Evolutionary conservation across 1,140 invertebrate genomes (phyloP).

Genomic region (Euura lappo): DNA sequence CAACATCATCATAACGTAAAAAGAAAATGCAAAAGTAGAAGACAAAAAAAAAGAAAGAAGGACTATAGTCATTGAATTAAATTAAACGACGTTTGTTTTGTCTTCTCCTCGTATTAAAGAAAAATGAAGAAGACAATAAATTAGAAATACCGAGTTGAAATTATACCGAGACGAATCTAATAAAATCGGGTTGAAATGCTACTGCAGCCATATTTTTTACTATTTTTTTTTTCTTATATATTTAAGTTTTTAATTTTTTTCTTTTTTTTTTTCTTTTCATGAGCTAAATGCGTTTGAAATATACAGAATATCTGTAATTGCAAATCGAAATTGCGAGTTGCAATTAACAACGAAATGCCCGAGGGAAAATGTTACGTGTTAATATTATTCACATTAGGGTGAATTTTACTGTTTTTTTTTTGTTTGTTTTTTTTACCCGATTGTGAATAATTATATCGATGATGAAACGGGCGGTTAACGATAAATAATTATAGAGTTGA

Average conservation of each 20-base stretch:
- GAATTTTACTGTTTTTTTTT: not conserved
- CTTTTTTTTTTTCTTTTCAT: not conserved
- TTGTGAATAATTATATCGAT: no score
- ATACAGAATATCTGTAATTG: not conserved
- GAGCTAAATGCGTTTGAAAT: not conserved
- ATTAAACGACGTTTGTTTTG: no score
- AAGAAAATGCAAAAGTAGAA: not conserved
- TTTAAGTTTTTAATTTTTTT: not conserved
- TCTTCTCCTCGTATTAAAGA: no score
- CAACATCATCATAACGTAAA: not conserved
- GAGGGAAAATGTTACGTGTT: slow-evolving; percentile 7
- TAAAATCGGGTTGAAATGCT: not conserved
- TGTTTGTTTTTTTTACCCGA: no score
- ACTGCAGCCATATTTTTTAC: slow-evolving; percentile 2
- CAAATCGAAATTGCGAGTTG: not conserved
- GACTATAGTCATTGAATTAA: no score
- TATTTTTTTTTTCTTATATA: not conserved
- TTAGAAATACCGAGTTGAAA: no score
- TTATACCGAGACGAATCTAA: not conserved
- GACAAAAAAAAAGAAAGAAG: not conserved
- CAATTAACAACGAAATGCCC: not conserved
- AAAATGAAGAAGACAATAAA: no score
- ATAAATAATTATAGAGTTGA: no score
- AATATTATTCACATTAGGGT: not conserved
- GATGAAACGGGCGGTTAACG: no score